Conservation (phyloP, 2,888 invertebrate genomes). For the Eupithecia dodoneata region DNA sequence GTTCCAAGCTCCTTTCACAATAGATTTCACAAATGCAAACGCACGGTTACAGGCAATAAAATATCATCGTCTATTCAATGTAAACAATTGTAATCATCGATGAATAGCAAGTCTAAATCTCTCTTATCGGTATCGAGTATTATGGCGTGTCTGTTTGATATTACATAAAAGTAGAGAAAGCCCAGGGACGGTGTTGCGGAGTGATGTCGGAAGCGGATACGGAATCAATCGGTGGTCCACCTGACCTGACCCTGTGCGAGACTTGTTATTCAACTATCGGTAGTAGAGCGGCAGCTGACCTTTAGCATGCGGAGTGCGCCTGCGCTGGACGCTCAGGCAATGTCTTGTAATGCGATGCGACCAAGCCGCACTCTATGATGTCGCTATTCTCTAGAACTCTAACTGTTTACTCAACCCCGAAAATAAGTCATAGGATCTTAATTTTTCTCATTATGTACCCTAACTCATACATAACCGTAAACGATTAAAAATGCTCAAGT, state of each 20-base stretch:
- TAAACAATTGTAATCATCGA: slow-evolving; percentile 42
- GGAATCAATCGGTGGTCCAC: slow-evolving; percentile 63
- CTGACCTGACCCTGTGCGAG: slow-evolving; percentile 71
- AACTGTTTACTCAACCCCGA: neutral
- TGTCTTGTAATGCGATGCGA: neutral
- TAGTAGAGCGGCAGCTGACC: slow-evolving; percentile 68
- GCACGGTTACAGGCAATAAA: slow-evolving; percentile 45
- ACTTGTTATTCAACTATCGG: slow-evolving; percentile 74
- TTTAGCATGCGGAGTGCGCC: slow-evolving; percentile 51
- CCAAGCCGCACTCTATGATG: neutral
- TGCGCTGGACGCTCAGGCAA: slow-evolving; percentile 1
- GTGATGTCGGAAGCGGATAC: slow-evolving; percentile 75
- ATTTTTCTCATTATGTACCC: neutral
- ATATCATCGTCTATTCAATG: slow-evolving; percentile 40
- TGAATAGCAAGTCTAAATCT: slow-evolving; percentile 35
- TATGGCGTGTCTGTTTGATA: slow-evolving; percentile 37
- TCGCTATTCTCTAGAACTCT: neutral
- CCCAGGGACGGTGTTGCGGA: slow-evolving; percentile 56
- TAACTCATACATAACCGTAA: neutral
- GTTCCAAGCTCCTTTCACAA: slow-evolving; percentile 54
- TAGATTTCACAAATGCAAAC: slow-evolving; percentile 51
- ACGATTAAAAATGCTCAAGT: neutral
- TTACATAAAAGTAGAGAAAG: slow-evolving; percentile 73
- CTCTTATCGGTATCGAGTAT: slow-evolving; percentile 52
- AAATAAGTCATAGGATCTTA: neutral